Evolutionary conservation across 2,797 vertebrate species (phyloP).

Genomic region (Cetoscarus ocellatus): DNA sequence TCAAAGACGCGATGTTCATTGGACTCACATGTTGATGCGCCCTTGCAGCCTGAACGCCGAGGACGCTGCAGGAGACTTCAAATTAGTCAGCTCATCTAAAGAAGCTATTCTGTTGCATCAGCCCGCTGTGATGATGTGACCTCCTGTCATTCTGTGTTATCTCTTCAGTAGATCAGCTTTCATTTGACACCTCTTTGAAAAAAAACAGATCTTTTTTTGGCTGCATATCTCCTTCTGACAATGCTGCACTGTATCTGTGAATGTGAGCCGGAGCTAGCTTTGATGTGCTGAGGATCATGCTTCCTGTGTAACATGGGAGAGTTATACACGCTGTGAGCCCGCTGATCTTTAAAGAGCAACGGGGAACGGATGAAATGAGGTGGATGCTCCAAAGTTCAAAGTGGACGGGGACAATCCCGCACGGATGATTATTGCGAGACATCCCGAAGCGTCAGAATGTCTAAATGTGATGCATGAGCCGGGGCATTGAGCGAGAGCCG

Average conservation of each 20-base stretch:
- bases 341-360: slow-evolving; percentile 45
- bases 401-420: slow-evolving; percentile 15
- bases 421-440: slow-evolving; percentile 37
- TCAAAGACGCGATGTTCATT: slow-evolving; percentile 43
- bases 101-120: slow-evolving; percentile 56
- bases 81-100: slow-evolving; percentile 33
- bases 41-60: slow-evolving; percentile 31
- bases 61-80: slow-evolving; percentile 42
- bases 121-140: slow-evolving; percentile 54
- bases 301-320: slow-evolving; percentile 47
- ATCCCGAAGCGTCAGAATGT: slow-evolving; percentile 32
- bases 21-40: slow-evolving; percentile 42
- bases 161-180: slow-evolving; percentile 60
- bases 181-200: slow-evolving; percentile 62
- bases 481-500: not conserved
- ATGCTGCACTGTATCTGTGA: slow-evolving; percentile 62
- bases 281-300: slow-evolving; percentile 64
- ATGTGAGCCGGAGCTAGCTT: slow-evolving; percentile 66
- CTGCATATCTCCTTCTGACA: slow-evolving; percentile 56
- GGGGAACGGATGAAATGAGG: slow-evolving; percentile 22
- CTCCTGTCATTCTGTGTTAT: slow-evolving; percentile 57
- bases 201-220: slow-evolving; percentile 38
- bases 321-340: slow-evolving; percentile 39
- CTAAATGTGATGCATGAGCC: slow-evolving; percentile 64
- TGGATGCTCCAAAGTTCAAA: slow-evolving; percentile 36